These are phyloP conservation scores for Prenolepis imparis DNA, from an alignment of 2,888 invertebrate species.

Conservation along the genomic window DNA sequence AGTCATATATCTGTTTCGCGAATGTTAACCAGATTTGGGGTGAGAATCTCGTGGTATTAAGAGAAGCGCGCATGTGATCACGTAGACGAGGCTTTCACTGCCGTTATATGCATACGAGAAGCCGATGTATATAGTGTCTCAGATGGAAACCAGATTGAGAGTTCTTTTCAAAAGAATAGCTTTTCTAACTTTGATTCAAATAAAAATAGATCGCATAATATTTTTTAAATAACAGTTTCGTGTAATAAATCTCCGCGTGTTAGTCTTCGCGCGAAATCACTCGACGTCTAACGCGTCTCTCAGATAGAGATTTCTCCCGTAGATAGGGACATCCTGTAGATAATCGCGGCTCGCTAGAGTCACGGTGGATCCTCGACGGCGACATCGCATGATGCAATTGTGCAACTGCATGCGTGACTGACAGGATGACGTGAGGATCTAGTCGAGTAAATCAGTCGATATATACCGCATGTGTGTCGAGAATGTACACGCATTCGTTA, in stretches of 20 bases:
- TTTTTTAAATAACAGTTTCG: background rate
- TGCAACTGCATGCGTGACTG: conserved; percentile 9
- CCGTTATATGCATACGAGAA: conserved; percentile 17
- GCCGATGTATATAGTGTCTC: background rate
- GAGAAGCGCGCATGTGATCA: conserved; percentile 47
- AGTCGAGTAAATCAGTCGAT: conserved; percentile 28
- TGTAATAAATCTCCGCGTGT: background rate
- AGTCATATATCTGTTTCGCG: conserved; percentile 33
- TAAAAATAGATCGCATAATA: background rate
- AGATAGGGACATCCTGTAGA: background rate
- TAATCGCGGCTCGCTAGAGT: background rate
- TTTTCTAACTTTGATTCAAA: background rate
- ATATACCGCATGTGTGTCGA: background rate
- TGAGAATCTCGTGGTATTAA: conserved; percentile 62
- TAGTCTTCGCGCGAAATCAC: background rate
- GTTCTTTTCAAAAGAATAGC: background rate
- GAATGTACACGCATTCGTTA: conserved; percentile 3
- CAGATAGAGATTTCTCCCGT: background rate
- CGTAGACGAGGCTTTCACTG: conserved; percentile 59
- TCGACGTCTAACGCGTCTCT: background rate
- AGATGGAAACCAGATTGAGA: background rate
- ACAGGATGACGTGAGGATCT: conserved; percentile 38
- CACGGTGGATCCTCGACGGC: background rate
- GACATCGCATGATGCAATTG: conserved; percentile 25
- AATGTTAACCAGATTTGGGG: conserved; percentile 55